Evolutionary conservation across 1,140 invertebrate genomes (phyloP).

Genomic region (Steinernema feltiae): DNA sequence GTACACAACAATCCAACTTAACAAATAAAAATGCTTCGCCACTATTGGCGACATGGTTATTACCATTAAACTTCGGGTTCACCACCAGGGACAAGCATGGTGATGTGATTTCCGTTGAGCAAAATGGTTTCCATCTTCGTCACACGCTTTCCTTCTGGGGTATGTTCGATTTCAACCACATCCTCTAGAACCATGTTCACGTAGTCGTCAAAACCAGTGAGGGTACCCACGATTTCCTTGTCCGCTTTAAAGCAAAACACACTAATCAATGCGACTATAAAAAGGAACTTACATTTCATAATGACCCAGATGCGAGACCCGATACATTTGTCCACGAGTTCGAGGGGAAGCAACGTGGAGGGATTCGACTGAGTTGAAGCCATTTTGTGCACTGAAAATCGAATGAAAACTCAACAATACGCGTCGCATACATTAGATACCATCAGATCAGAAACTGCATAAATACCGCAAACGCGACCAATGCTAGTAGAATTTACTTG

Average conservation of each 20-base stretch:
- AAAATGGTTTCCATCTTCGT: constrained; percentile 96
- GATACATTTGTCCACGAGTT: constrained; percentile 99
- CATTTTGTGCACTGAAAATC: not conserved
- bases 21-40: constrained; percentile 15
- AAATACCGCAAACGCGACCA: no score
- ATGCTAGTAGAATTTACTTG: not conserved
- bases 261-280: not conserved
- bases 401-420: not conserved
- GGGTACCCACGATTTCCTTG: constrained; percentile 95
- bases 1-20: constrained; percentile 15
- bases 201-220: constrained; percentile 97
- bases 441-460: no score
- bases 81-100: constrained; percentile 61
- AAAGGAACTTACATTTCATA: constrained; percentile 75
- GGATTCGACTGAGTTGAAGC: constrained; percentile 64
- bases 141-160: constrained; percentile 86
- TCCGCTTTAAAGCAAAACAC: constrained; percentile 63
- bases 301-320: constrained; percentile 97
- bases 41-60: no score
- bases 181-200: constrained; percentile 71
- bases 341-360: constrained; percentile 72
- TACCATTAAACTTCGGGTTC: constrained; percentile 60
- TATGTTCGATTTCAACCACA: constrained; percentile 74
- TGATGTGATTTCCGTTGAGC: constrained; percentile 95
- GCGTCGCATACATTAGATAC: no score